Evolutionary conservation across 1,140 invertebrate genomes (phyloP).

Genomic region (Hermetia illucens): DNA sequence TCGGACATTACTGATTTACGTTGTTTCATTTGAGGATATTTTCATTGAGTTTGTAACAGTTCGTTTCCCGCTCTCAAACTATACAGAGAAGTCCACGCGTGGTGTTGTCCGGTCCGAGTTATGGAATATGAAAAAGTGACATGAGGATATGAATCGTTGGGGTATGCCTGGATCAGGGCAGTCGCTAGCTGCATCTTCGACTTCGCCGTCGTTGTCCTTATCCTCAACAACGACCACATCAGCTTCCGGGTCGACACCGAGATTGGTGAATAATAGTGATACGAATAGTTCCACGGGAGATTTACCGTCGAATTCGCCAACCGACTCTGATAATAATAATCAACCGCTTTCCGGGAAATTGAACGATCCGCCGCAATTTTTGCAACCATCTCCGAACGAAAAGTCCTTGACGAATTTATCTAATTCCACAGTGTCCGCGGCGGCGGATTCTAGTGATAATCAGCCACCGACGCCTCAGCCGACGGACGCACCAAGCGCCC

Average conservation of each 20-base stretch:
- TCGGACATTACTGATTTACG: too few relatives aligned
- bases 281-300: neutral
- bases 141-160: constrained; percentile 3
- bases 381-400: neutral
- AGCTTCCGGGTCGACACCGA: neutral
- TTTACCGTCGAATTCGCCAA: constrained; percentile 5
- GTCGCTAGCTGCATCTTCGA: neutral
- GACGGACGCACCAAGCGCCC: constrained; percentile 29
- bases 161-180: neutral
- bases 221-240: constrained; percentile 1
- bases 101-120: too few relatives aligned
- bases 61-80: too few relatives aligned
- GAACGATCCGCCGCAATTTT: too few relatives aligned
- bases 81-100: too few relatives aligned
- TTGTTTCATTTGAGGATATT: too few relatives aligned
- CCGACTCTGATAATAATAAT: constrained; percentile 6
- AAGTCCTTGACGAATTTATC: too few relatives aligned
- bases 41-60: too few relatives aligned
- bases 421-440: constrained; percentile 22
- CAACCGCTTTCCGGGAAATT: too few relatives aligned
- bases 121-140: constrained; percentile 6
- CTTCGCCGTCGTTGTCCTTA: neutral
- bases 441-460: constrained; percentile 30
- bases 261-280: neutral
- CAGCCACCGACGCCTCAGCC: constrained; percentile 24